phyloP scores from a whole-genome alignment of 2,113 vertebrate genomes.

The Chaetodon auriga region DNA sequence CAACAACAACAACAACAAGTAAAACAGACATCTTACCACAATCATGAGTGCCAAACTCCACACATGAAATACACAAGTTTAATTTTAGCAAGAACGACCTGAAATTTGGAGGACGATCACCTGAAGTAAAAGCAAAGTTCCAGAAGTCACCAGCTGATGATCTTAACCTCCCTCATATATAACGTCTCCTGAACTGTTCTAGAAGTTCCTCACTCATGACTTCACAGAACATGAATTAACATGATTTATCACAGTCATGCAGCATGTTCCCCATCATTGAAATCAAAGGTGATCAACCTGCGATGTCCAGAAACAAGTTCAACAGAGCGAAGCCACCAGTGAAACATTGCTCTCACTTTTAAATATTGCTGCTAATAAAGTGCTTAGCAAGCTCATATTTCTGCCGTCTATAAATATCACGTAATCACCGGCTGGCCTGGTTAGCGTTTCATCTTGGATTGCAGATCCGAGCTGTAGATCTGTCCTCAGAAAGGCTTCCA shows the following conservation, averaged over 20 bases:
- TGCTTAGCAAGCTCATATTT: constrained; percentile 36
- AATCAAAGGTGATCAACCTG: neutral
- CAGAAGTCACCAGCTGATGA: neutral
- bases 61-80: neutral
- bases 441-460: constrained; percentile 67
- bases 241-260: too few relatives aligned
- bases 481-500: constrained; percentile 53
- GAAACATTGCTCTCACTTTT: constrained; percentile 22
- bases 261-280: neutral
- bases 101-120: neutral
- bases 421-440: constrained; percentile 26
- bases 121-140: neutral
- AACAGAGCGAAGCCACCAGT: constrained; percentile 12
- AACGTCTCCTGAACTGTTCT: neutral
- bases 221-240: neutral
- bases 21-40: neutral
- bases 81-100: neutral
- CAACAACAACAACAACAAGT: neutral
- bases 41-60: neutral
- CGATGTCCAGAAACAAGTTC: neutral
- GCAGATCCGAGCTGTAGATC: constrained; percentile 9
- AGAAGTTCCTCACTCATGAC: neutral
- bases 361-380: constrained; percentile 55
- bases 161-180: too few relatives aligned
- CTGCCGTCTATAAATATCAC: constrained; percentile 65